Base-by-base conservation (phyloP, 2,888 invertebrate species). In the Aphodius sticticus region DNA sequence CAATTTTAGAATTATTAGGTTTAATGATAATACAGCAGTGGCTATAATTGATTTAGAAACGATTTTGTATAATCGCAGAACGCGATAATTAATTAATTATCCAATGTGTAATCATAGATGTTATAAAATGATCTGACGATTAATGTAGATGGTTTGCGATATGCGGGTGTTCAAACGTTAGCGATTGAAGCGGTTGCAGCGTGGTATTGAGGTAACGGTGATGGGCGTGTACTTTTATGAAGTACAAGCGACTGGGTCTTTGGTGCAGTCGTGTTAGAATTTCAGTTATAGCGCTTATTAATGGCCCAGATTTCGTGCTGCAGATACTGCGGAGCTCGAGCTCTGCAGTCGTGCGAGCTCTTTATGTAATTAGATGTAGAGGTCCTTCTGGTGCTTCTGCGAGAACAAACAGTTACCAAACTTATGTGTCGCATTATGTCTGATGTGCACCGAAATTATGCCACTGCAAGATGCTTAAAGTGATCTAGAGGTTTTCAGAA, bases 281-380 rank as follows among this genome's bases (percentile, higher is more conserved):
- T 36, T 69, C 35, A 74, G 75, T 78, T 70, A 75, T 76, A 75
- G 16, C 38, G 69, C 36, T 74, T 69, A 69, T 75, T 69, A 78
- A 69, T 75, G 69, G 35, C 75, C 74, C 69, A 69, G 15, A 69
- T 26, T 75, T 69, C 16, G 36, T 15, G 37, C 53, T 53, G 4
- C 1, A 53, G 53, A 53, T 53, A 9, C 12, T 26, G 26, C 26
- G 26, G 26, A 53, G 53, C 53, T 3, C 53, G 7, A 53, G 53
- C 9, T 7, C 53, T 53, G 53, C 53, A 53, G 53, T 53, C 53
- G 53, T 9, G 53, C 53, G 53, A 53, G 53, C 53, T 53, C 53
- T 53, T 53, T 53, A 53, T 2, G 53, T 53, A 53, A 53, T 53
- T 53, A 53, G 53, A 53, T 5, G 53, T 53, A 12, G 9, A 53